Conservation (phyloP, 92 coral and sea anemone genomes). For the Scolanthus callimorphus region DNA sequence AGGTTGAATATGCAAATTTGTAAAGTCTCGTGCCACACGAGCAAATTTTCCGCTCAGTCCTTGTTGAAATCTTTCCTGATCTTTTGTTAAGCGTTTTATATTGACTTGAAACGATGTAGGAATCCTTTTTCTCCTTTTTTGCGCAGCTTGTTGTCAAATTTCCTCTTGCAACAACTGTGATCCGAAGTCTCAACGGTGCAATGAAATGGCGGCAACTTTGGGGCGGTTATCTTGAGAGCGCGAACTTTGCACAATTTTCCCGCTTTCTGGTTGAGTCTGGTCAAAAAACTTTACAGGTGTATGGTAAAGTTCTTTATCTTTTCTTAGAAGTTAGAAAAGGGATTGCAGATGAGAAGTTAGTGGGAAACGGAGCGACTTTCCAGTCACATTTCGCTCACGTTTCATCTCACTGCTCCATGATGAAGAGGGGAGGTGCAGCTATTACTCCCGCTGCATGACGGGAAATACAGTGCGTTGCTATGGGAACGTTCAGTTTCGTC, state of each 20-base stretch:
- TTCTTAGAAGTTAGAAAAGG: not conserved
- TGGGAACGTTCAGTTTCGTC: constrained; percentile 60
- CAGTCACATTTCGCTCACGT: constrained; percentile 2
- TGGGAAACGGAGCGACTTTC: constrained; percentile 29
- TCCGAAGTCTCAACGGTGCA: not conserved
- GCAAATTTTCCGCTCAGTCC: too few relatives aligned
- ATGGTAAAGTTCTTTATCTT: not conserved
- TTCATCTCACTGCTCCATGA: constrained; percentile 17
- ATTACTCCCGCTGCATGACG: constrained; percentile 35
- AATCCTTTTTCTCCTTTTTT: constrained; percentile 7
- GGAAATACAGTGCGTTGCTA: constrained; percentile 57
- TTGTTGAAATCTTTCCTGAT: too few relatives aligned
- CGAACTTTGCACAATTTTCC: not conserved
- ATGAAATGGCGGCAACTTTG: not conserved
- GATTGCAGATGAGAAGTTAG: not conserved
- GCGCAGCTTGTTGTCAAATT: constrained; percentile 28
- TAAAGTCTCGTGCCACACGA: too few relatives aligned
- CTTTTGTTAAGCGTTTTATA: too few relatives aligned
- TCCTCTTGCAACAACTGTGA: not conserved
- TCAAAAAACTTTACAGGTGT: not conserved
- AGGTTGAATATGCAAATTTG: not conserved
- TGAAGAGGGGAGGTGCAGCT: constrained; percentile 27
- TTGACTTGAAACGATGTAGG: too few relatives aligned
- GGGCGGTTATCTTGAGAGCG: constrained; percentile 1
- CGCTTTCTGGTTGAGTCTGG: not conserved